These are phyloP conservation scores for Druon quercuslanigerum DNA, from an alignment of 1,140 invertebrate genomes.

Conservation along the genomic window DNA sequence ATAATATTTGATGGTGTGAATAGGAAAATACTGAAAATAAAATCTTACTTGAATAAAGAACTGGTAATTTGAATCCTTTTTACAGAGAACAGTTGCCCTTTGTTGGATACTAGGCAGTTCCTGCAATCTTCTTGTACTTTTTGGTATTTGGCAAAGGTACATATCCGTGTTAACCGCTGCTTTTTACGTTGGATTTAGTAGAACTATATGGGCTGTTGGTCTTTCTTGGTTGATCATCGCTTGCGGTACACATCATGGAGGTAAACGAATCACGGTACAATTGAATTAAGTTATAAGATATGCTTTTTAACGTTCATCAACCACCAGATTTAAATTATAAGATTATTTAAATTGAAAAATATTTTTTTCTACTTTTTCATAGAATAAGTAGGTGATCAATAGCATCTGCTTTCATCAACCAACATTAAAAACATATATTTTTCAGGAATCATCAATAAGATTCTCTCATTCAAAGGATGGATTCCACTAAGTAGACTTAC, in stretches of 20 bases:
- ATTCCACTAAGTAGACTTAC: conserved; percentile 75
- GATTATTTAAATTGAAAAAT: no score
- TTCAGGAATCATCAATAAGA: conserved; percentile 68
- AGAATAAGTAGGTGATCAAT: no score
- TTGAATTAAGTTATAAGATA: background rate
- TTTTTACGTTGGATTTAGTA: conserved; percentile 69
- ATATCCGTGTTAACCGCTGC: conserved; percentile 65
- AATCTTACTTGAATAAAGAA: no score
- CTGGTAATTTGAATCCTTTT: conserved; percentile 34
- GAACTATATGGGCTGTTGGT: conserved; percentile 74
- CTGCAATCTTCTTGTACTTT: conserved; percentile 71
- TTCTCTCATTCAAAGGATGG: conserved; percentile 71
- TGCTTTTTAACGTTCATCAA: background rate
- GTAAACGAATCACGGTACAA: conserved; percentile 48
- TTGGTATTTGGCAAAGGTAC: conserved; percentile 66
- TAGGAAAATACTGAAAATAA: no score
- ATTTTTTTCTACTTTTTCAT: no score
- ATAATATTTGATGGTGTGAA: no score
- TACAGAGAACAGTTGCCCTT: conserved; percentile 59
- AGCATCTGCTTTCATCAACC: no score
- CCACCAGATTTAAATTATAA: no score
- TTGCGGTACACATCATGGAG: conserved; percentile 72
- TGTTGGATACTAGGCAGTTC: conserved; percentile 68
- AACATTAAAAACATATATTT: conserved; percentile 37
- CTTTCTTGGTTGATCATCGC: conserved; percentile 75